Evolutionary conservation across 2,888 invertebrate genomes (phyloP), one percentile per base, ranked within the genome.

Genomic region (Ormyrus pomaceus): DNA sequence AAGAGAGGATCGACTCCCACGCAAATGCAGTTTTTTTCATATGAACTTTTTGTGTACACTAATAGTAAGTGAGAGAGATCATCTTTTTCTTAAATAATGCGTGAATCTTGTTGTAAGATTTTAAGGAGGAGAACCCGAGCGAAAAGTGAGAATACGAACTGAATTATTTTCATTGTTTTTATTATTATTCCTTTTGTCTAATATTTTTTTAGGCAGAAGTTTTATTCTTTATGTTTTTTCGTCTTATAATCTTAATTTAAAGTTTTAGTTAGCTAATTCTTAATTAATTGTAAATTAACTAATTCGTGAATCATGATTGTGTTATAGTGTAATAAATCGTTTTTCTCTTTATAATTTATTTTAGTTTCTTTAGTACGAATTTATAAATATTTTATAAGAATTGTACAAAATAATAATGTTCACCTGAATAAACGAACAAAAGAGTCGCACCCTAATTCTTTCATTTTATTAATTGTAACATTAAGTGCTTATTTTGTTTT

Each of bases 341-440:
- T 79, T 82, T 70, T 51, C 13, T 58, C 34, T 74, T 72, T 56
- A 75, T 79, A 79, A 79, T 82, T 82, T 82, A 82, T 82, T 79
- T 82, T 79, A 82, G 77, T 65, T 69, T 69, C 34, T 55, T 68
- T 81, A 78, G 75, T 48, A 3, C 75, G 62, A 72, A 51, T 81
- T 81, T 82, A 82, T 77, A 75, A 79, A 76, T 76, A 76, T 53
- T 69, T 79, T 82, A 75, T 79, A 77, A 71, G 56, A 79, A 79
- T 82, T 82, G 82, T 82, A 82, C 82, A 82, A 82, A 82, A 45
- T 45, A 82, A 45, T 45, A 79, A n/a, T 82, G 72, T 79, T 82
- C 69, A 76, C 71, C 58, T 48, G 70, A 82, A 79, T 78, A 82
- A 79, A 82, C 53, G 11, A 79, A 82, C 70, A 79, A 68, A 65